phyloP scores from a whole-genome alignment of 2,113 vertebrate genomes.

The Melozone crissalis region DNA sequence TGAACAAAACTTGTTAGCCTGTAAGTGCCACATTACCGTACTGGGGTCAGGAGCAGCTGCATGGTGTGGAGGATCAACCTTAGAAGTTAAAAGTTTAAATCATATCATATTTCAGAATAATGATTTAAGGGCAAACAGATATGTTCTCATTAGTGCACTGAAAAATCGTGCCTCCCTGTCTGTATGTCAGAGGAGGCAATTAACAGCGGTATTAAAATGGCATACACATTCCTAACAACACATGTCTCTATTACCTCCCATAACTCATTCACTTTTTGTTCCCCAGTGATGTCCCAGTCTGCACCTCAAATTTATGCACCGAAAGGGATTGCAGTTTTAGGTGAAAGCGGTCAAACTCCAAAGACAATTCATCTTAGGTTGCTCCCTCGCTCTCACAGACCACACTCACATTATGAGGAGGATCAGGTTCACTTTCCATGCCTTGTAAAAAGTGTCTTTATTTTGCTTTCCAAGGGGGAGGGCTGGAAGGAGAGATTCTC shows the following conservation, averaged over 20 bases:
- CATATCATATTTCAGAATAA: neutral
- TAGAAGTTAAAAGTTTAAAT: conserved; percentile 39
- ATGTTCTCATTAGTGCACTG: conserved; percentile 20
- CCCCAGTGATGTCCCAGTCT: neutral
- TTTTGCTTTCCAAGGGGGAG: conserved; percentile 19
- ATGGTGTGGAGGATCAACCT: neutral
- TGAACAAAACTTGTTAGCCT: neutral
- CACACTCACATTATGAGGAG: neutral
- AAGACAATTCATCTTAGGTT: conserved; percentile 16
- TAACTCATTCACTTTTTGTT: conserved; percentile 32
- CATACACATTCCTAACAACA: neutral
- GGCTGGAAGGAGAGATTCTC: neutral
- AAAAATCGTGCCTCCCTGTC: neutral
- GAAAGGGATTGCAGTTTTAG: neutral
- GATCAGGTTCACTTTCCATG: conserved; percentile 34
- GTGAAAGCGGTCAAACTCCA: neutral
- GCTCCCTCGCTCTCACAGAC: neutral
- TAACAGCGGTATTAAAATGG: conserved; percentile 1
- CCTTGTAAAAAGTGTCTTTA: conserved; percentile 22
- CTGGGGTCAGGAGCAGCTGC: neutral
- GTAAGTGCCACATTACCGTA: fast-evolving
- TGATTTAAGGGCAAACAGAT: conserved; percentile 39
- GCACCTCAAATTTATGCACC: conserved; percentile 48
- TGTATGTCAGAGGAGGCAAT: conserved; percentile 25
- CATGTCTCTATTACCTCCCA: neutral